phyloP scores from a whole-genome alignment of 1,140 invertebrate species.

The Campoletis sonorensis region DNA sequence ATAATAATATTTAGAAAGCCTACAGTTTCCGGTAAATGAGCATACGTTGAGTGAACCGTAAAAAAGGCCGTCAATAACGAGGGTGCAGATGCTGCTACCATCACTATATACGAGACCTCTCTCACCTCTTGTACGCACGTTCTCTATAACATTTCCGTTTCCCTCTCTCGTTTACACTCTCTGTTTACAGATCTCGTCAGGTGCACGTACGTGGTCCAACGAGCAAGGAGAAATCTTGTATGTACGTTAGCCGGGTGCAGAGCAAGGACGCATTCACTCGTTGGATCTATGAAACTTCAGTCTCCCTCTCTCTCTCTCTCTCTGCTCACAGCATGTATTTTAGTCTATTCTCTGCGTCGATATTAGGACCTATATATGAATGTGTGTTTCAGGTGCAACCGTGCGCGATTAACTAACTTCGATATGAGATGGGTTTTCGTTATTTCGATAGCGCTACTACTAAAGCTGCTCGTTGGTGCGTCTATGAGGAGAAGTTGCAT shows the following conservation, averaged over 20 bases:
- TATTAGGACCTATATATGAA: not conserved
- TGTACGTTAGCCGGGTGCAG: constrained; percentile 27
- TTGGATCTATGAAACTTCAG: not conserved
- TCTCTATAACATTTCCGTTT: not conserved
- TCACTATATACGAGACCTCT: not conserved
- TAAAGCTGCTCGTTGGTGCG: constrained; percentile 44
- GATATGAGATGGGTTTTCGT: constrained; percentile 55
- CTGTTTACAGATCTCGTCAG: constrained; percentile 11
- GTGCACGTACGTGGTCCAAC: constrained; percentile 20
- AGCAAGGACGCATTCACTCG: not conserved
- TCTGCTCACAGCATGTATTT: not conserved
- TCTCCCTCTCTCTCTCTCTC: not conserved
- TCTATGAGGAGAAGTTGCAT: constrained; percentile 36
- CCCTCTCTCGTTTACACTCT: not conserved
- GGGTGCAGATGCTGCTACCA: constrained; percentile 42
- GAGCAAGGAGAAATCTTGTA: constrained; percentile 17
- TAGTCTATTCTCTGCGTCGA: not conserved
- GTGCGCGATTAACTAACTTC: constrained; percentile 55
- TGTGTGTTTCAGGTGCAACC: constrained; percentile 55
- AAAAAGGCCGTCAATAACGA: constrained; percentile 51
- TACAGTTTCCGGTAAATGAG: constrained; percentile 49
- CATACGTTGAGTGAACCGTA: constrained; percentile 27
- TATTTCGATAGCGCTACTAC: constrained; percentile 57
- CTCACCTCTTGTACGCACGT: not conserved
- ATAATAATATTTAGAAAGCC: constrained; percentile 2